phyloP scores from a whole-genome alignment of 2,797 vertebrate genomes.

The Trachops cirrhosus region DNA sequence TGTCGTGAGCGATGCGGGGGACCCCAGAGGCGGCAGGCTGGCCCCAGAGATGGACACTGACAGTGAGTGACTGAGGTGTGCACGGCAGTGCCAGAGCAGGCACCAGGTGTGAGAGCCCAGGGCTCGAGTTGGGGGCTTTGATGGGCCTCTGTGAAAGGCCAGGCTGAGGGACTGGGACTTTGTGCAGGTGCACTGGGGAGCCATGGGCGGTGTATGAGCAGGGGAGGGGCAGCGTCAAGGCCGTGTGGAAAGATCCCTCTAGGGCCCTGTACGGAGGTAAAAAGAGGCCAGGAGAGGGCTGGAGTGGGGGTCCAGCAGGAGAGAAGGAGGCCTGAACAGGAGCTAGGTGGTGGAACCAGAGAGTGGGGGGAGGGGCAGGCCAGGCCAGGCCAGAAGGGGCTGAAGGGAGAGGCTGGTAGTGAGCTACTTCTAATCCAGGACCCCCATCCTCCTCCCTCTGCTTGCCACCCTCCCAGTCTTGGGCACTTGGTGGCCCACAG shows the following conservation, averaged over 20 bases:
- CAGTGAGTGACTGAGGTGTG: fast-evolving
- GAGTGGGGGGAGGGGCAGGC: too few species aligned
- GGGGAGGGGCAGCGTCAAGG: neutral
- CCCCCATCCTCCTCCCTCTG: neutral
- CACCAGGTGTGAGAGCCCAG: neutral
- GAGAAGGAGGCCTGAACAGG: too few species aligned
- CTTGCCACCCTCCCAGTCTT: neutral
- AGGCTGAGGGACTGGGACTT: neutral
- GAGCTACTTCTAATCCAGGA: neutral
- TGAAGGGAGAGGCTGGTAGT: neutral
- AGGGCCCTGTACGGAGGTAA: neutral
- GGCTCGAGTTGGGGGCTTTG: too few species aligned
- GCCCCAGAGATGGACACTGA: fast-evolving
- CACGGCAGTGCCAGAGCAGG: neutral
- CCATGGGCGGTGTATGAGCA: neutral
- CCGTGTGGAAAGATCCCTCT: neutral
- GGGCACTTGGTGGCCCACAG: neutral
- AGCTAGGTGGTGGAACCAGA: fast-evolving
- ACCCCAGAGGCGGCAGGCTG: neutral
- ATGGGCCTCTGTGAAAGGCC: fast-evolving
- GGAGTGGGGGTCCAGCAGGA: neutral
- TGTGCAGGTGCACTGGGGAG: neutral
- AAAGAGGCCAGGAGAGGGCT: neutral
- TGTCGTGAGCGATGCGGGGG: neutral
- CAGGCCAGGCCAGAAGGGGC: neutral